Percentiles rank a stretch among this genome's conserved stretches.
These are phyloP conservation scores for Phortica okadai DNA, from an alignment of 2,888 invertebrate species.

Conservation along the genomic window DNA sequence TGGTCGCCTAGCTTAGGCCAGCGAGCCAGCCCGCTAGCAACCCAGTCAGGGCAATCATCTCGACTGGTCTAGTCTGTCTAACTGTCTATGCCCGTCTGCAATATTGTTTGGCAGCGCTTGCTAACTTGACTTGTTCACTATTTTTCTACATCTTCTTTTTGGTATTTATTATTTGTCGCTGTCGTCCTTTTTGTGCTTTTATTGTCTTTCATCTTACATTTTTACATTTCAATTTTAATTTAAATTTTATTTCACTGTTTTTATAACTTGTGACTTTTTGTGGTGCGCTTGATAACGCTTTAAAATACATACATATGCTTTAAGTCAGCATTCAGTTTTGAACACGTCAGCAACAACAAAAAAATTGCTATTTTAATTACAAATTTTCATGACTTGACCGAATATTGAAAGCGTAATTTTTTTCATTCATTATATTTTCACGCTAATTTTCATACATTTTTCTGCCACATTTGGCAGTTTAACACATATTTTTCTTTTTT, in stretches of 20 bases:
- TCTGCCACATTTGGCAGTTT: conserved; percentile 5
- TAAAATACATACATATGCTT: too few species aligned
- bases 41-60: neutral
- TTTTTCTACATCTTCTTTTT: neutral
- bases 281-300: neutral
- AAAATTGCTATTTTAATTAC: neutral
- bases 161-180: neutral
- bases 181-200: neutral
- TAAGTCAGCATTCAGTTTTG: too few species aligned
- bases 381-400: neutral
- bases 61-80: too few species aligned
- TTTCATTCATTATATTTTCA: conserved; percentile 6
- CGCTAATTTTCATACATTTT: conserved; percentile 26
- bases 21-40: neutral
- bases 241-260: conserved; percentile 7
- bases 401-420: neutral
- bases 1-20: conserved; percentile 16
- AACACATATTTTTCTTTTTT: neutral
- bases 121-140: neutral
- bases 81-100: neutral
- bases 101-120: neutral
- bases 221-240: conserved; percentile 9
- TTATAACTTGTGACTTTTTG: neutral
- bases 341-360: too few species aligned
- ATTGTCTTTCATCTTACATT: neutral